Base-by-base conservation (phyloP, 2,888 invertebrate species). In the Sesia apiformis region DNA sequence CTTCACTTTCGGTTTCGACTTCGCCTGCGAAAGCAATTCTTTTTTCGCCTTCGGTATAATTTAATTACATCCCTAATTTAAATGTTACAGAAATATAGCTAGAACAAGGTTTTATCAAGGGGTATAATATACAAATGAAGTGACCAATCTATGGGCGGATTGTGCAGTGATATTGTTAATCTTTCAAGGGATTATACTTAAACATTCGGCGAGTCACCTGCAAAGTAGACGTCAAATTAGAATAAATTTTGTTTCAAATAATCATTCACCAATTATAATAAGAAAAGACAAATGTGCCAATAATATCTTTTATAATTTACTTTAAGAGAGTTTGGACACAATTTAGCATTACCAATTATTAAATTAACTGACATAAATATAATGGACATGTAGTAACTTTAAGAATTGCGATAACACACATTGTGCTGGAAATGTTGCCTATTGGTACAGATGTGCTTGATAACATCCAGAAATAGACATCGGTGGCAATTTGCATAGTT, bases 191-290 rank as follows among this genome's bases (percentile, higher is more conserved):
- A 81, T 76, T 79, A 84, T 84, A 85, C 84, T 84, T 84, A 87
- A 87, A 85, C 74, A 77, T 71, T 86, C 88, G 87, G 78, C 89
- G 88, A 84, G 76, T 83, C 84, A 89, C 89, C 89, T 89, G 89
- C 71, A 88, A 89, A 88, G 81, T 88, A 89, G 88, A 88, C 78
- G 78, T 84, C 81, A 84, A 84, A 89, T 89, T 89, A 89, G 88
- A 89, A 84, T 84, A 80, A 59, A 82, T 88, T 89, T 82, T 87
- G 85, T 74, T 72, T 84, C 83, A 85, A 74, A 82, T 75, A 56
- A 66, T 58, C 73, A 67, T 73, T 78, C 78, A 85, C 87, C 87
- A 88, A 86, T 87, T 74, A 75, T 58, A 70, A 63, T 23, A 23
- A 23, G 23, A 69, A 38, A 68, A 65, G 72, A 69, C 66, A 73